Evolutionary conservation across 2,888 invertebrate species (phyloP), one percentile per base, ranked within the genome.

Genomic region (Lasioglossum lativentre): DNA sequence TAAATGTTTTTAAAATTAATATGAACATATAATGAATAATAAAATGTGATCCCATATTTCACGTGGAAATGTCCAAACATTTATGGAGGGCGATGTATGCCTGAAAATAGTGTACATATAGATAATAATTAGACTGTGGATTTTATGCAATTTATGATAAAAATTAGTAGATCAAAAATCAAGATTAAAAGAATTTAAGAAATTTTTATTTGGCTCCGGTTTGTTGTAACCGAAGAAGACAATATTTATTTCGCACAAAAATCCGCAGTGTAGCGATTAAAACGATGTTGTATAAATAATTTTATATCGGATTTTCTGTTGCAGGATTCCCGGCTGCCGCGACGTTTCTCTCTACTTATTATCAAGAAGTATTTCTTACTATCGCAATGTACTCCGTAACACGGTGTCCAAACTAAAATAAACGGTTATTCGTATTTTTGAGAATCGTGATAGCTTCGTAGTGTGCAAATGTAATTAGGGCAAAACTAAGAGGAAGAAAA

Each of bases 391-490:
- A 92, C 88, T 63, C 91, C 91, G 91, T 92, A 91, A 90, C 86
- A 91, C 88, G 91, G 91, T 90, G 93, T 91, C 91, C 85, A 88
- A 70, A 82, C 86, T 88, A 89, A 87, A 88, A 85, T 90, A 91
- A 92, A 89, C 88, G 91, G 89, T 91, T 88, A 91, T 91, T 92
- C 92, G 91, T 92, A 92, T 90, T 92, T 92, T 92, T 90, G 90
- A 92, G 86, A 91, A 90, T 93, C 93, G 93, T 93, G 93, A 93
- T 93, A 93, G 93, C 93, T 93, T 93, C 90, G 93, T 93, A 93
- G 93, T 92, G 89, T 91, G 90, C 91, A 89, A 91, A 89, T 92
- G 92, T 93, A 93, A 93, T 93, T 93, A 93, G 92, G 88, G 93
- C 93, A 88, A 91, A 74, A 52, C 70, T 73, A 73, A 73, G 73